Percentiles rank a stretch among this genome's conserved stretches.
Conservation (phyloP, 2,113 vertebrate species). For the Zapus hudsonius region DNA sequence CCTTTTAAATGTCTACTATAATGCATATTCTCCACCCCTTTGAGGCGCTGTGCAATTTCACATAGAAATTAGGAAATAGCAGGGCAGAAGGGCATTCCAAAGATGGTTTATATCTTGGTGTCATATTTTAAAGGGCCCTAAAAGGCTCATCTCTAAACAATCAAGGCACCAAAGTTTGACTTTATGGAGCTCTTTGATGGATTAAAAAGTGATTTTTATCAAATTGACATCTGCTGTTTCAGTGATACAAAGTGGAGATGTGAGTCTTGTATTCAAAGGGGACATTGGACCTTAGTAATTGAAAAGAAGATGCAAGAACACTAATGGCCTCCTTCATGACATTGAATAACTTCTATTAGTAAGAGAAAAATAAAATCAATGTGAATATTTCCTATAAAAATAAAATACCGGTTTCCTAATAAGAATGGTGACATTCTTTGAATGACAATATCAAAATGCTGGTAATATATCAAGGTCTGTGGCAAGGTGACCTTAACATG, state of each 20-base stretch:
- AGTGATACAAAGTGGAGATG: slow-evolving; percentile 37
- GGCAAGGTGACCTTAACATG: not conserved
- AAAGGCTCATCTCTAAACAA: slow-evolving; percentile 59
- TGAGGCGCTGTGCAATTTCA: slow-evolving; percentile 60
- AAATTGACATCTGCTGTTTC: slow-evolving; percentile 73
- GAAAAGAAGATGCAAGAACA: slow-evolving; percentile 45
- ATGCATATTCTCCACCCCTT: slow-evolving; percentile 43
- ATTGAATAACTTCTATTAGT: slow-evolving; percentile 46
- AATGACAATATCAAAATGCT: not conserved
- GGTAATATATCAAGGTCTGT: not conserved
- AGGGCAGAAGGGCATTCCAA: slow-evolving; percentile 40
- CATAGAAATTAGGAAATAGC: slow-evolving; percentile 71
- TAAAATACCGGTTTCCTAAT: not conserved
- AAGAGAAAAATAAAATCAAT: not conserved
- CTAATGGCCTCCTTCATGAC: not conserved
- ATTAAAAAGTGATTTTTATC: slow-evolving; percentile 74
- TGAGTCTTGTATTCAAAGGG: slow-evolving; percentile 36
- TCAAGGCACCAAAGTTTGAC: slow-evolving; percentile 73
- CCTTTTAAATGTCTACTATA: slow-evolving; percentile 44
- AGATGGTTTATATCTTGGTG: slow-evolving; percentile 39
- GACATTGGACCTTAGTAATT: slow-evolving; percentile 35
- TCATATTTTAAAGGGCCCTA: slow-evolving; percentile 67
- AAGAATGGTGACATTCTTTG: not conserved
- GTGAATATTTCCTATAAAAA: not conserved
- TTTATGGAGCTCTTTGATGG: slow-evolving; percentile 55